Percentiles rank a stretch among this genome's conserved stretches.
Conservation (phyloP, 2,797 vertebrate genomes). For the Erithacus rubecula region DNA sequence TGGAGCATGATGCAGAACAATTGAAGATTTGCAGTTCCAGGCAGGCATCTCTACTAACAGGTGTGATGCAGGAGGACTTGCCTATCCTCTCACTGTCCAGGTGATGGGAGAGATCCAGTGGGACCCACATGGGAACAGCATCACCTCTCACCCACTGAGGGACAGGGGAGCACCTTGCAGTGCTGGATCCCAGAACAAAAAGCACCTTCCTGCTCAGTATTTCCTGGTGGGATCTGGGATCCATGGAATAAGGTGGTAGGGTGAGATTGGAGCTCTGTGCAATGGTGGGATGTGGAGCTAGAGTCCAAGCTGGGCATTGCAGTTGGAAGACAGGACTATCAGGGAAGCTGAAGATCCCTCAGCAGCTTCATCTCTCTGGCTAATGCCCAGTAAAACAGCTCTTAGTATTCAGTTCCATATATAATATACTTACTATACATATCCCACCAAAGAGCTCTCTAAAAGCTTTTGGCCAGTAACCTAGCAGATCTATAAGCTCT, state of each 20-base stretch:
- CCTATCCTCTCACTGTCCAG: not conserved
- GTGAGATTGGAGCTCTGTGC: not conserved
- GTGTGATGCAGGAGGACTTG: not conserved
- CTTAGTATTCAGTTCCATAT: not conserved
- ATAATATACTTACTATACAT: too few species aligned
- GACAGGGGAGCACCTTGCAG: accelerated
- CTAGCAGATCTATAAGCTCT: not conserved
- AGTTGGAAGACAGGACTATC: not conserved
- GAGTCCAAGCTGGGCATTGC: not conserved
- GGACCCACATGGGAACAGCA: not conserved
- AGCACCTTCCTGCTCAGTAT: not conserved
- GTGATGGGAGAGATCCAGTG: not conserved
- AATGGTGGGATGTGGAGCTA: not conserved
- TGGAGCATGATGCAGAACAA: not conserved
- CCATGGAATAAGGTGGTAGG: accelerated
- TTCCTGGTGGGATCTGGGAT: not conserved
- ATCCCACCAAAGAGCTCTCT: not conserved
- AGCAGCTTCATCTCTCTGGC: not conserved
- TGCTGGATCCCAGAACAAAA: not conserved
- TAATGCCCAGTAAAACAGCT: not conserved
- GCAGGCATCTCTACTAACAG: not conserved
- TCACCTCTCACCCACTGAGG: not conserved
- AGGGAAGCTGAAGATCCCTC: not conserved
- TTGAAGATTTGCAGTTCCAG: not conserved
- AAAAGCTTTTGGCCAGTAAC: not conserved